Evolutionary conservation across 2,113 vertebrate genomes (phyloP).

Genomic region (Lutjanus erythropterus): DNA sequence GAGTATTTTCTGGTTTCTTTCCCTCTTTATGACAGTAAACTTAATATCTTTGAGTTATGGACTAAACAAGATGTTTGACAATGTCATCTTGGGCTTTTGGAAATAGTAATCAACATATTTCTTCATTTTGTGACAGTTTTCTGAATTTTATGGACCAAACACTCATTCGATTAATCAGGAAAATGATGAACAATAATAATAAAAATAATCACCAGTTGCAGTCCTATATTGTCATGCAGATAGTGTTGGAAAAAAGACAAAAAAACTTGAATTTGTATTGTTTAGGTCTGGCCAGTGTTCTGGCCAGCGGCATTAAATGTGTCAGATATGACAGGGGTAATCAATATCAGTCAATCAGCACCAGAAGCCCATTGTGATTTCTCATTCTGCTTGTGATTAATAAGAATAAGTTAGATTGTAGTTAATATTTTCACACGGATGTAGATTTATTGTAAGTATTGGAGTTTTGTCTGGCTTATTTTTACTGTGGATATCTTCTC

Average conservation of each 20-base stretch:
- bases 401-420: constrained; percentile 22
- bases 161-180: too few species aligned
- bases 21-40: too few species aligned
- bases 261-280: not conserved
- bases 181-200: too few species aligned
- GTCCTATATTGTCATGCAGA: not conserved
- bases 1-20: too few species aligned
- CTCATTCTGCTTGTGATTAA: constrained; percentile 11
- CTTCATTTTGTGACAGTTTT: too few species aligned
- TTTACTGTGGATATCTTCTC: constrained; percentile 53
- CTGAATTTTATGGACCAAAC: too few species aligned
- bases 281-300: constrained; percentile 20
- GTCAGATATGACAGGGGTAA: not conserved
- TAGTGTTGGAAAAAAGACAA: too few species aligned
- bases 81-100: too few species aligned
- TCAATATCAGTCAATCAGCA: not conserved
- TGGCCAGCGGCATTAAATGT: not conserved
- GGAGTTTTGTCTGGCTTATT: constrained; percentile 58
- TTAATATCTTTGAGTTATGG: too few species aligned
- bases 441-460: constrained; percentile 43
- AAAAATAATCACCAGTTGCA: too few species aligned
- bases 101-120: too few species aligned
- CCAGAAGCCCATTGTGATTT: not conserved
- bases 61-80: too few species aligned
- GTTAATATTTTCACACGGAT: constrained; percentile 30